These are phyloP conservation scores for Eurytoma adleriae DNA, from an alignment of 2,888 invertebrate genomes.

Conservation along the genomic window DNA sequence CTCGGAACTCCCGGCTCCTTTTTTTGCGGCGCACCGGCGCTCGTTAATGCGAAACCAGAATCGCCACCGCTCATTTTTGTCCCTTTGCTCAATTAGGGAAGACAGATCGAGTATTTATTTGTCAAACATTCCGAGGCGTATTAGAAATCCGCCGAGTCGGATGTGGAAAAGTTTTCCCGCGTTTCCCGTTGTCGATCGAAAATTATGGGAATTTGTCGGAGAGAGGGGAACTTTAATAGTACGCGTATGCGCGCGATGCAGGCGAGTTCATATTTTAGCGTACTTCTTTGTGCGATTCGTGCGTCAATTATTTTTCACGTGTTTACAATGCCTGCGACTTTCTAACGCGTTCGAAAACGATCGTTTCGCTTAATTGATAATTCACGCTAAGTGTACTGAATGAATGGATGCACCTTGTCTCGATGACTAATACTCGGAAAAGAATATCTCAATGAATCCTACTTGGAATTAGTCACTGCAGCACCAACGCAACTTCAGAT, in stretches of 20 bases:
- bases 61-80: conserved; percentile 47
- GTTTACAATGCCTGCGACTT: too few species aligned
- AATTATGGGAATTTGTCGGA: conserved; percentile 8
- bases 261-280: too few species aligned
- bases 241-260: not conserved
- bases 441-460: conserved; percentile 43
- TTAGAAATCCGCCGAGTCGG: conserved; percentile 47
- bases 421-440: conserved; percentile 45
- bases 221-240: not conserved
- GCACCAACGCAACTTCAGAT: conserved; percentile 20
- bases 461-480: conserved; percentile 33
- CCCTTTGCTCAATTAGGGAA: conserved; percentile 55
- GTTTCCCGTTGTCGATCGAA: conserved; percentile 38
- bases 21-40: conserved; percentile 27
- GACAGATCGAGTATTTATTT: conserved; percentile 56
- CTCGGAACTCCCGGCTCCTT: conserved; percentile 25
- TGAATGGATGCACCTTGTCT: conserved; percentile 9
- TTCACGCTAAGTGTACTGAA: too few species aligned
- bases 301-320: not conserved
- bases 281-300: not conserved
- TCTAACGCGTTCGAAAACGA: too few species aligned
- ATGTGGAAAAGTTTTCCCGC: conserved; percentile 39
- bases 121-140: conserved; percentile 53
- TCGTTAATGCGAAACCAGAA: conserved; percentile 55
- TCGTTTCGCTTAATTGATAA: too few species aligned